Conservation (phyloP, 2,888 invertebrate genomes). For the Alviniconcha strummeri region DNA sequence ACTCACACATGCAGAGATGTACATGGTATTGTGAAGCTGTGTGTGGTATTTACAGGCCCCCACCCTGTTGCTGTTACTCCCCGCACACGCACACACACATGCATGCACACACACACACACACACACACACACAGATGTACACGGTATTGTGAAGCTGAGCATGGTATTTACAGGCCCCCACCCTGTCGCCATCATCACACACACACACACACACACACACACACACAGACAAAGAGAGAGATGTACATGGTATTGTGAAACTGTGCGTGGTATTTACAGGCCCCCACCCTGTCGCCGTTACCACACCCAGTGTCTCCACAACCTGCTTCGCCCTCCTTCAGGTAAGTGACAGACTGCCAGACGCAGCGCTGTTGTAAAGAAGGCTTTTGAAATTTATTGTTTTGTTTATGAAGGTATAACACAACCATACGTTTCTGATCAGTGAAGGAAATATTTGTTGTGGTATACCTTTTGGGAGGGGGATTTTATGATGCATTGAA, state of each 20-base stretch:
- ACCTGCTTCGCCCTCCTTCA: conserved; percentile 53
- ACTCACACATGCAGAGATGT: not conserved
- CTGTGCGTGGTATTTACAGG: not conserved
- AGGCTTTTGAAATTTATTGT: not conserved
- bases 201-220: not conserved
- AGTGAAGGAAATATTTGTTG: too few relatives aligned
- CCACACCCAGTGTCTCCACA: conserved; percentile 41
- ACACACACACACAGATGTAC: not conserved
- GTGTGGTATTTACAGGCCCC: too few relatives aligned
- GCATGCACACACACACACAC: not conserved
- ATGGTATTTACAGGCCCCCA: conserved; percentile 1
- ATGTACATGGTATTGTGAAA: not conserved
- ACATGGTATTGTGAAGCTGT: too few relatives aligned
- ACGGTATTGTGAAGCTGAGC: not conserved
- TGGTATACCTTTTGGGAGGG: too few relatives aligned
- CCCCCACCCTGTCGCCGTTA: conserved; percentile 19
- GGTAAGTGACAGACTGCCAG: conserved; percentile 40
- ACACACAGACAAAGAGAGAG: not conserved
- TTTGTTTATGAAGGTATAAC: not conserved
- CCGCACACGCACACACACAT: not conserved
- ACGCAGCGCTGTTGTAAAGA: not conserved
- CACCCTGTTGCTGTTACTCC: too few relatives aligned
- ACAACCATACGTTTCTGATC: too few relatives aligned
- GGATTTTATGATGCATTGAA: too few relatives aligned
- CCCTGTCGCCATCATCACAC: conserved; percentile 21